A percentile compares a stretch with the other conserved stretches of the same genome.
Conservation (phyloP, 2,113 vertebrate species). For the Poecile atricapillus region DNA sequence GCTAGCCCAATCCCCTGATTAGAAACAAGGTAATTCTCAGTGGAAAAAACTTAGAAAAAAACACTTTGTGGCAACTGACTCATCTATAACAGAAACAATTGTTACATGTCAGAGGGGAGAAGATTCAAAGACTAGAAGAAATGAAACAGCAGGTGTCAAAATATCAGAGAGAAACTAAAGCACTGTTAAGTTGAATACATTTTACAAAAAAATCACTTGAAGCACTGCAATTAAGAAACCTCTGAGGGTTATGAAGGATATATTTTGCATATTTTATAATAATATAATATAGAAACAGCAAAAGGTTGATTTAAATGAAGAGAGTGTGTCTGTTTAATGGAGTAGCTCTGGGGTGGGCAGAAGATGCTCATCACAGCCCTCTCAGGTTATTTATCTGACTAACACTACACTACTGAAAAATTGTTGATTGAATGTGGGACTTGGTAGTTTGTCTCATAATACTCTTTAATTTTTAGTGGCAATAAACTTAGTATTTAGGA, state of each 20-base stretch:
- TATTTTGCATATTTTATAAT: neutral
- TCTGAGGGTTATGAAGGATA: neutral
- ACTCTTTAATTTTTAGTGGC: slow-evolving; percentile 40
- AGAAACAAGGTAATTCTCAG: neutral
- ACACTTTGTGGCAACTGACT: neutral
- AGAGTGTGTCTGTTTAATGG: neutral
- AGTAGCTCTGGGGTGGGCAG: neutral
- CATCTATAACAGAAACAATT: neutral
- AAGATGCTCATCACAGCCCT: neutral
- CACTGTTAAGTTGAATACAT: neutral
- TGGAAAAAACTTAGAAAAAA: neutral
- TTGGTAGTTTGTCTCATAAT: slow-evolving; percentile 54
- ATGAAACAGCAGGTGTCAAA: neutral
- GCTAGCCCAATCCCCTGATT: neutral
- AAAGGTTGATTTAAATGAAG: neutral
- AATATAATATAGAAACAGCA: neutral
- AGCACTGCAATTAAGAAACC: neutral
- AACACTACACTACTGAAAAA: slow-evolving; percentile 27
- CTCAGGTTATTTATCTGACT: neutral
- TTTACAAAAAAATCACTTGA: neutral
- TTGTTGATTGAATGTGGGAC: slow-evolving; percentile 8
- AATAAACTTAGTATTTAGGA: slow-evolving; percentile 64
- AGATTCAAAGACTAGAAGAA: neutral
- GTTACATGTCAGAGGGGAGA: neutral
- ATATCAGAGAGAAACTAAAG: neutral